These are phyloP conservation scores for Telmatherina bonti DNA, from an alignment of 2,797 vertebrate genomes.

Conservation along the genomic window DNA sequence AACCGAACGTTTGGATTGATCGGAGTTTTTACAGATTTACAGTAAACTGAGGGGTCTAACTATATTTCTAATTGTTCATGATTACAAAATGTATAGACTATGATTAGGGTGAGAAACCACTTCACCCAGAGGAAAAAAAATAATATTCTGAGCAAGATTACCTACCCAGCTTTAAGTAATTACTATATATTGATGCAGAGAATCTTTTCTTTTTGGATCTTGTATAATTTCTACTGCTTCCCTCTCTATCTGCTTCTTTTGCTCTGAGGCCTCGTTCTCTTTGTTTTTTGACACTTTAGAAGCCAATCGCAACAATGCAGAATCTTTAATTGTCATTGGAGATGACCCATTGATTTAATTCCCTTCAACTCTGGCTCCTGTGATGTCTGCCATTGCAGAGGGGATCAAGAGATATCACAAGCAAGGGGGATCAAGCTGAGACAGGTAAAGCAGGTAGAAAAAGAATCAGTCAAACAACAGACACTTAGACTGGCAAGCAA, in stretches of 20 bases:
- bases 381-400: slow-evolving; percentile 43
- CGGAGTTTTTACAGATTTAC: no score
- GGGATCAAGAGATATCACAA: slow-evolving; percentile 28
- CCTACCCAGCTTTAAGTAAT: neutral
- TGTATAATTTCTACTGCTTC: neutral
- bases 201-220: slow-evolving; percentile 1
- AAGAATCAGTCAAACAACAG: slow-evolving; percentile 25
- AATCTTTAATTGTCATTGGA: slow-evolving; percentile 55
- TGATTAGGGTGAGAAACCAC: no score
- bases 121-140: no score
- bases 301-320: slow-evolving; percentile 26
- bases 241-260: slow-evolving; percentile 15
- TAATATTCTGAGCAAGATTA: no score
- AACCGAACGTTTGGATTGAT: no score
- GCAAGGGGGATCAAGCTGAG: slow-evolving; percentile 27
- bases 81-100: no score
- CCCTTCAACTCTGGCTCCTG: slow-evolving; percentile 29
- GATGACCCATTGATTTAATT: slow-evolving; percentile 53
- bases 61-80: no score
- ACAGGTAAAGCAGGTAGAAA: slow-evolving; percentile 26
- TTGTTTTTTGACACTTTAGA: slow-evolving; percentile 43
- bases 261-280: slow-evolving; percentile 30
- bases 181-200: neutral
- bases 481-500: slow-evolving; percentile 18
- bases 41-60: no score